Base-by-base conservation (phyloP, 2,888 invertebrate genomes). In the Herminia tarsipennalis region DNA sequence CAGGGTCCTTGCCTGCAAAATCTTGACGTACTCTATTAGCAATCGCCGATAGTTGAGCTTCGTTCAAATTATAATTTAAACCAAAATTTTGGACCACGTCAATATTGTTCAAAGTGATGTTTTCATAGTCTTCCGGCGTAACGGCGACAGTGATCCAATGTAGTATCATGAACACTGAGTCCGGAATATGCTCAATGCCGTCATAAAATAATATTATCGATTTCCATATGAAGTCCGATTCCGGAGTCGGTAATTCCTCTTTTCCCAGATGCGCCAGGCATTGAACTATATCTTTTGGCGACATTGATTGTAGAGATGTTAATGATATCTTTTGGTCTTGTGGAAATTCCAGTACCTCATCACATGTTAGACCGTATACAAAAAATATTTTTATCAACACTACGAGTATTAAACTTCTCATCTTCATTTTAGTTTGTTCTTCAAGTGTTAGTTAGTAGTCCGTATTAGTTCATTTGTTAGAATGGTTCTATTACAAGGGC, bases 41-140 rank as follows among this genome's bases (percentile, higher is more conserved):
- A 6, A 94, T 83, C 0, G 92, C 83, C 5, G 70, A 46, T 8
- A 93, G 76, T 74, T 92, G 92, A 0, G 76, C 78, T 1, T 67
- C 50, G 20, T 72, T 78, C 25, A 93, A 74, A 28, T 86, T 78
- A 53, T 90, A 92, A 60, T 91, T 86, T 0, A 85, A 61, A 2
- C 93, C 93, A 66, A 94, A 93, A 29, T 93, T 92, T 49, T 88
- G 81, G 5, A 94, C 83, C 0, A 93, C 86, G 14, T 93, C 93
- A 3, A 93, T 88, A 38, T 83, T 87, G 39, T 80, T 81, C 5
- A 94, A 66, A 0, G 92, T 92, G 0, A 94, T 78, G 57, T 93
- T 93, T 1, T 56, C 56, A 34, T 93, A 88, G 17, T 94, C 92
- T 5, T 86, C 81, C 0, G 86, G 77, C 0, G 82, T 77, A 10